Evolutionary conservation across 2,797 vertebrate genomes (phyloP).

Genomic region (Chanos chanos): DNA sequence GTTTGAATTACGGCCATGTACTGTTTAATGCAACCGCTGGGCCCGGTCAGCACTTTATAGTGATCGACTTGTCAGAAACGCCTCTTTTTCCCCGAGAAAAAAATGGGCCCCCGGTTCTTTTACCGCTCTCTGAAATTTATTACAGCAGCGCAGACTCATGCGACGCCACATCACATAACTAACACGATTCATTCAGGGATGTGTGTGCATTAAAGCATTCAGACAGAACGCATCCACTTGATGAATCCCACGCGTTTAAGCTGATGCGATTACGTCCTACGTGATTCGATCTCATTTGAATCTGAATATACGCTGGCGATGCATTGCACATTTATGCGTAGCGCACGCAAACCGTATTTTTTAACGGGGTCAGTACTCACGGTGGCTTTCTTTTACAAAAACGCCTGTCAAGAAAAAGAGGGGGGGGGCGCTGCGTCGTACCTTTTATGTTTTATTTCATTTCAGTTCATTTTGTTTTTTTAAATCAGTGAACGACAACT

Average conservation of each 20-base stretch:
- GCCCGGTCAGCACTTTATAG: conserved; percentile 24
- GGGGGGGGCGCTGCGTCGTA: too few relatives aligned
- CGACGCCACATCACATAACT: neutral
- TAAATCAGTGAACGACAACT: too few relatives aligned
- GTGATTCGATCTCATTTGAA: too few relatives aligned
- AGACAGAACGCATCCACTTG: neutral
- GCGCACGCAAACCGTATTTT: too few relatives aligned
- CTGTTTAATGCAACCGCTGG: neutral
- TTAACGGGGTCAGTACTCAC: too few relatives aligned
- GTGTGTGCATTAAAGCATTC: neutral
- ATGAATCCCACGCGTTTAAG: neutral
- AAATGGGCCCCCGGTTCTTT: conserved; percentile 15
- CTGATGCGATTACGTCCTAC: too few relatives aligned
- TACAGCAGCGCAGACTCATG: conserved; percentile 1
- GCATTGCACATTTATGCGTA: too few relatives aligned
- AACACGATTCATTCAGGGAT: neutral
- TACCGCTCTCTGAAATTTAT: neutral
- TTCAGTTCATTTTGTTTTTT: too few relatives aligned
- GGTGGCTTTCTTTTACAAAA: too few relatives aligned
- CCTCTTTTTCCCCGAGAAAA: conserved; percentile 22
- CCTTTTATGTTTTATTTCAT: too few relatives aligned
- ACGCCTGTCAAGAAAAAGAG: too few relatives aligned
- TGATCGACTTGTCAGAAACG: conserved; percentile 32
- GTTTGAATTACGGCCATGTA: conserved; percentile 22
- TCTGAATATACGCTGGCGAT: too few relatives aligned